Conservation (phyloP, 2,113 vertebrate genomes). For the Cyanoliseus patagonus region DNA sequence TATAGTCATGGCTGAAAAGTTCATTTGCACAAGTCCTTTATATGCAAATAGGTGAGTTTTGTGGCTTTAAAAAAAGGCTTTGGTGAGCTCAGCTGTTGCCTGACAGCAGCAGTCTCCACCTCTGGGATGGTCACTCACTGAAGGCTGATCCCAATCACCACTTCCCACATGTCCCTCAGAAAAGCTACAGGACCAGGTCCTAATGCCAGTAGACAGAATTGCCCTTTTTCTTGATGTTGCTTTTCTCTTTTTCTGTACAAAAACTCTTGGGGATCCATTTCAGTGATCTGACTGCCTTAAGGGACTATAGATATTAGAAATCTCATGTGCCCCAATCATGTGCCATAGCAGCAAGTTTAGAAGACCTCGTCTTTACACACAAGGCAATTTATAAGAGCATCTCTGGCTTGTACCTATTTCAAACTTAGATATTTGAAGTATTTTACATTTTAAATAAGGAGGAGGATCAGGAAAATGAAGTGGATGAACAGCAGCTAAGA, state of each 20-base stretch:
- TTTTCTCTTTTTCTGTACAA: not conserved
- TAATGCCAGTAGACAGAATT: not conserved
- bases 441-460: not conserved
- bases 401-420: not conserved
- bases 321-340: not conserved
- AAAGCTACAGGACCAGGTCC: not conserved
- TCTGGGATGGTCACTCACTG: not conserved
- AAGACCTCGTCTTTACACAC: not conserved
- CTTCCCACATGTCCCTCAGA: not conserved
- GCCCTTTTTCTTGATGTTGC: not conserved
- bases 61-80: not conserved
- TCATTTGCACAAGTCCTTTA: not conserved
- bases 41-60: not conserved
- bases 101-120: not conserved
- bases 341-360: not conserved
- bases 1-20: not conserved
- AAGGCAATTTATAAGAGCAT: not conserved
- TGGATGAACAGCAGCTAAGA: not conserved
- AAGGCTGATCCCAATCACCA: not conserved
- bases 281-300: not conserved
- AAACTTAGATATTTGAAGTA: not conserved
- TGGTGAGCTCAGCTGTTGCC: not conserved
- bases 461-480: not conserved
- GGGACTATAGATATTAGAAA: not conserved
- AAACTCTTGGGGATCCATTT: not conserved